Evolutionary conservation across 2,888 invertebrate genomes (phyloP).

Genomic region (Parthenolecanium corni): DNA sequence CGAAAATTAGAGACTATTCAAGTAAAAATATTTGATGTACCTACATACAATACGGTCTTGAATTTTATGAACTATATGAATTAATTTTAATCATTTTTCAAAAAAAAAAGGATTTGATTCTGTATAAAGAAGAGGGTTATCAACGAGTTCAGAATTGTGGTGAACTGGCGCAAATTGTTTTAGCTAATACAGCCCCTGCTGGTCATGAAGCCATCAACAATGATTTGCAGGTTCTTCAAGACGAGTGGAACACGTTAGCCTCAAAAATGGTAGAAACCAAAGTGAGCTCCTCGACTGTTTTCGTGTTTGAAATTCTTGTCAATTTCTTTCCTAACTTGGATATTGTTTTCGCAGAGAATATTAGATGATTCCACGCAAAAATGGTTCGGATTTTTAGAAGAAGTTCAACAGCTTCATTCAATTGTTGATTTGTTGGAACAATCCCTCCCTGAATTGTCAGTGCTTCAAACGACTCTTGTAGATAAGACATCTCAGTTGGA

Average conservation of each 20-base stretch:
- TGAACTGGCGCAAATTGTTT: slow-evolving; percentile 80
- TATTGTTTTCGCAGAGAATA: slow-evolving; percentile 42
- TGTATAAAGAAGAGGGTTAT: slow-evolving; percentile 89
- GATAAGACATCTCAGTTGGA: slow-evolving; percentile 79
- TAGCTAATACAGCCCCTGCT: slow-evolving; percentile 78
- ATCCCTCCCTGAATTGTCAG: slow-evolving; percentile 59
- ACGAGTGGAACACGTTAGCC: slow-evolving; percentile 77
- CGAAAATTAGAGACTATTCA: slow-evolving; percentile 64
- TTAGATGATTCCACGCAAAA: slow-evolving; percentile 80
- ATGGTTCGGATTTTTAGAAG: slow-evolving; percentile 82
- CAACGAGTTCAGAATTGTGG: slow-evolving; percentile 74
- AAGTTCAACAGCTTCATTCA: slow-evolving; percentile 72
- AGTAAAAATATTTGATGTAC: slow-evolving; percentile 35
- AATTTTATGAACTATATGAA: too few relatives aligned
- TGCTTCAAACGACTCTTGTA: slow-evolving; percentile 66
- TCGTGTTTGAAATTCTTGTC: not conserved
- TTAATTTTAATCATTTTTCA: not conserved
- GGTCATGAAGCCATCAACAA: slow-evolving; percentile 82
- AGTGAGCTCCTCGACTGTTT: slow-evolving; percentile 35
- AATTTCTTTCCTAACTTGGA: too few relatives aligned
- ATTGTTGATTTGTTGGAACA: slow-evolving; percentile 65
- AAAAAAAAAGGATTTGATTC: slow-evolving; percentile 57
- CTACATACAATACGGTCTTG: not conserved
- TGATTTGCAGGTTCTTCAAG: slow-evolving; percentile 67
- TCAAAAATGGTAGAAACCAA: slow-evolving; percentile 85